phyloP scores from a whole-genome alignment of 2,113 vertebrate genomes.

The Romanogobio albipinnatus region DNA sequence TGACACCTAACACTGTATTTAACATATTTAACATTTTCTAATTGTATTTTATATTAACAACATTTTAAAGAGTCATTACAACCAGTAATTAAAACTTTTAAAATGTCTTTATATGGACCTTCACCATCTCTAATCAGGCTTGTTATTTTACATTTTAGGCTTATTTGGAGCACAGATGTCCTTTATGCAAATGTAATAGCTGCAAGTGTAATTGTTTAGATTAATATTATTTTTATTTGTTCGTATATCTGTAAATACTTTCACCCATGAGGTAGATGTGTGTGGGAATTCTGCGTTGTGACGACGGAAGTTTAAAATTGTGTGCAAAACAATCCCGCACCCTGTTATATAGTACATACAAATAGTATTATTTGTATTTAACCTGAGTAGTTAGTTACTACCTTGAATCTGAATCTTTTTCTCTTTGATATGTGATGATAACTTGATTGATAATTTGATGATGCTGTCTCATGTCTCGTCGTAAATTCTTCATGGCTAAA shows the following conservation, averaged over 20 bases:
- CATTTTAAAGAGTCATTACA: too few relatives aligned
- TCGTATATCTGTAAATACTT: background rate
- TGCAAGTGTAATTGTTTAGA: background rate
- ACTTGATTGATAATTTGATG: background rate
- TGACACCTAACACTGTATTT: too few relatives aligned
- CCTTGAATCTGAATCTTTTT: background rate
- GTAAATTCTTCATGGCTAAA: too few relatives aligned
- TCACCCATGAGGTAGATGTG: background rate
- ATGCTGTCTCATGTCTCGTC: background rate
- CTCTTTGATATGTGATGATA: background rate
- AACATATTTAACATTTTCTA: too few relatives aligned
- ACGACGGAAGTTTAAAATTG: background rate
- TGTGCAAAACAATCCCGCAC: background rate
- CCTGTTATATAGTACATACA: background rate
- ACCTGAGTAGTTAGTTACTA: background rate
- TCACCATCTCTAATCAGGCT: too few relatives aligned
- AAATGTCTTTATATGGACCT: too few relatives aligned
- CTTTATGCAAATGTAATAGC: background rate
- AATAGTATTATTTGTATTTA: background rate
- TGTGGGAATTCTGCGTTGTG: background rate
- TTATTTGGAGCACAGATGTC: background rate
- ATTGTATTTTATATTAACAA: too few relatives aligned
- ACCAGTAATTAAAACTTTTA: too few relatives aligned
- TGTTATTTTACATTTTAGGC: too few relatives aligned
- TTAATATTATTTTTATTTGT: background rate